These are phyloP conservation scores for Drosophila miranda DNA, from an alignment of 1,140 invertebrate species.

Conservation along the genomic window DNA sequence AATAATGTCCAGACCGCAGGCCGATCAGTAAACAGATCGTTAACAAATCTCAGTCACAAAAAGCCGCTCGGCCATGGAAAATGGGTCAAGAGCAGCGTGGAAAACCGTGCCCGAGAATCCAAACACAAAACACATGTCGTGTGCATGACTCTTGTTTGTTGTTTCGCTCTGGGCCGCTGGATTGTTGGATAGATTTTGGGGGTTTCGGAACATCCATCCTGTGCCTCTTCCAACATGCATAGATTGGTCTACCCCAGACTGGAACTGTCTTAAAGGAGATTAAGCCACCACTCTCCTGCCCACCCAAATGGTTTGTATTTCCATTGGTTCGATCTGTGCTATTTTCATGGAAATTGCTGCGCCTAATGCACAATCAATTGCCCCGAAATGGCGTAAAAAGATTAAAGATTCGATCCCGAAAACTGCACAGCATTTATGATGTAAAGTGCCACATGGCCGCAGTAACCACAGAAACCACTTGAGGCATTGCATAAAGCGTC, in stretches of 20 bases:
- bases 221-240: too few relatives aligned
- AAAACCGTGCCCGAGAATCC: neutral
- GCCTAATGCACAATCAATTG: slow-evolving; percentile 30
- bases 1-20: neutral
- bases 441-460: neutral
- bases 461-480: slow-evolving; percentile 28
- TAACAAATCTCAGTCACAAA: slow-evolving; percentile 25
- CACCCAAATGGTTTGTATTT: slow-evolving; percentile 13
- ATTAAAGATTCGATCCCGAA: slow-evolving; percentile 16
- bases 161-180: too few relatives aligned
- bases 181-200: too few relatives aligned
- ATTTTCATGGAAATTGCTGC: neutral
- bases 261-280: too few relatives aligned
- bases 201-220: too few relatives aligned
- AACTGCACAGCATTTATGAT: slow-evolving; percentile 30
- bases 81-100: slow-evolving; percentile 38
- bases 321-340: neutral
- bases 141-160: too few relatives aligned
- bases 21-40: slow-evolving; percentile 38
- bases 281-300: too few relatives aligned
- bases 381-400: slow-evolving; percentile 8
- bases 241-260: too few relatives aligned
- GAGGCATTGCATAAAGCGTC: slow-evolving; percentile 38
- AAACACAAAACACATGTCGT: too few relatives aligned
- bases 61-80: slow-evolving; percentile 23